phyloP scores from a whole-genome alignment of 2,797 vertebrate species.

The Furcifer pardalis region DNA sequence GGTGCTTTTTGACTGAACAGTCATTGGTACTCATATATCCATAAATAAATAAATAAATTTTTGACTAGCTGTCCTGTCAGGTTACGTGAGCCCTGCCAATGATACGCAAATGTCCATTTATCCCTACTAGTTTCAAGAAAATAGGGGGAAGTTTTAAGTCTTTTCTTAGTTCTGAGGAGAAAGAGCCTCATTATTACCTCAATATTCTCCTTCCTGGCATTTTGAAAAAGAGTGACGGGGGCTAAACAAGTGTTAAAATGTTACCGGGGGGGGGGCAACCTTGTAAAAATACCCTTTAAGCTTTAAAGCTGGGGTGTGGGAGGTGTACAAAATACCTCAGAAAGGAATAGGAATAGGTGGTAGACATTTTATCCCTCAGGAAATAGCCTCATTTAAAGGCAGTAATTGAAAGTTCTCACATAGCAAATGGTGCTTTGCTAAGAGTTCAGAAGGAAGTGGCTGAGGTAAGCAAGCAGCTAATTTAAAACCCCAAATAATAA shows the following conservation, averaged over 20 bases:
- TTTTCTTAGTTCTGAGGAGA: rapidly evolving
- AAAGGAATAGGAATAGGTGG: too few species aligned
- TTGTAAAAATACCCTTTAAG: neutral
- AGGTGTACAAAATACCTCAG: too few species aligned
- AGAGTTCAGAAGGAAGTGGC: neutral
- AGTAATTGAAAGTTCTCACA: neutral
- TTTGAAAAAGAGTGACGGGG: neutral
- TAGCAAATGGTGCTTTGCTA: neutral
- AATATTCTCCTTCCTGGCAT: neutral
- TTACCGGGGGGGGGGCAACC: too few species aligned
- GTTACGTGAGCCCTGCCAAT: neutral
- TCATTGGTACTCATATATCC: neutral
- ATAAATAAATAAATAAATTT: neutral
- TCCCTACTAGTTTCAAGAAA: neutral
- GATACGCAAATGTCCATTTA: neutral
- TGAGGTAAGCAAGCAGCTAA: too few species aligned
- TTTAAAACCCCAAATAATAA: too few species aligned
- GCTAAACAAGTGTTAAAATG: neutral
- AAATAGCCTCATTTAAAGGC: neutral
- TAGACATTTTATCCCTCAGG: too few species aligned
- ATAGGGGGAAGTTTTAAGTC: too few species aligned
- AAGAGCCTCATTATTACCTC: neutral
- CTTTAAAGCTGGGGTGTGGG: neutral
- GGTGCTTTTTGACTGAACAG: too few species aligned
- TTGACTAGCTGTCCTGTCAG: neutral